Conservation (phyloP, 1,140 invertebrate species). For the Pachypsylla venusta region DNA sequence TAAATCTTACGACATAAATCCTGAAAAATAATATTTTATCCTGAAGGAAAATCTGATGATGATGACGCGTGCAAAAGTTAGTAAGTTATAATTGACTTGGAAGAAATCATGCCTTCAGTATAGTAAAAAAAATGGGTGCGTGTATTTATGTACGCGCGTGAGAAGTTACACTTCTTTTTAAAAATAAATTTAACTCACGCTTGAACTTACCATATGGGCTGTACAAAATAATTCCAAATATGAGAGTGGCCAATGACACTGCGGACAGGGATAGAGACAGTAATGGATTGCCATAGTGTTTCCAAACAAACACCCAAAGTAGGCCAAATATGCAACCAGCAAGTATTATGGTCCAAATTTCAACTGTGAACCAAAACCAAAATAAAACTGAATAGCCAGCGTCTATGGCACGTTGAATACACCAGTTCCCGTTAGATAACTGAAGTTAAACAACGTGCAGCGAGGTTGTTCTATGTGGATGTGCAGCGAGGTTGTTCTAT, state of each 20-base stretch:
- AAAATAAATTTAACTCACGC: neutral
- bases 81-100: neutral
- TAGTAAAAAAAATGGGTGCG: no score
- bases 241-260: neutral
- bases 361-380: slow-evolving; percentile 22
- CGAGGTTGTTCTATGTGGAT: no score
- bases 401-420: no score
- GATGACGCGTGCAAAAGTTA: neutral
- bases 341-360: slow-evolving; percentile 20
- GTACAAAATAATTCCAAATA: neutral
- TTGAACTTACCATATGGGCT: neutral
- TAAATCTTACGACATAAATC: no score
- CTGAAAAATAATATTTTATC: no score
- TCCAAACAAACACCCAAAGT: slow-evolving; percentile 31
- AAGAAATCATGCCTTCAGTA: no score
- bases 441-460: no score
- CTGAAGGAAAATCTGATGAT: no score
- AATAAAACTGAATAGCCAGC: slow-evolving; percentile 12
- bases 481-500: no score
- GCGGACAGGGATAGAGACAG: neutral
- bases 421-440: no score
- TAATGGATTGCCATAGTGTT: neutral
- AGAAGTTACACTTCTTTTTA: no score
- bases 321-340: slow-evolving; percentile 35
- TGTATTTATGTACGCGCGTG: no score